phyloP scores from a whole-genome alignment of 2,888 invertebrate species.

The Hylaea fasciaria region DNA sequence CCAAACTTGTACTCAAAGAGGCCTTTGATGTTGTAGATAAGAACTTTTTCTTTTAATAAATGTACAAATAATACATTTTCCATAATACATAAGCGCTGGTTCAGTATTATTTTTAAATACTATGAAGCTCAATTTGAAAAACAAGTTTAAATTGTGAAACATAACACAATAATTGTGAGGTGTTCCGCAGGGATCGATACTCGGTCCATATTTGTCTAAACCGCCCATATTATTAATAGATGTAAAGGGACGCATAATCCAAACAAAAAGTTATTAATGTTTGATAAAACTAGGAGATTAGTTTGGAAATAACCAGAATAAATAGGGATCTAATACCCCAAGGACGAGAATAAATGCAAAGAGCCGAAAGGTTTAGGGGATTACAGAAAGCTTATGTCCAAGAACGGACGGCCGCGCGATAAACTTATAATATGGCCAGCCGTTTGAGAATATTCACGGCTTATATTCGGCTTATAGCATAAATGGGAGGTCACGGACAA shows the following conservation, averaged over 20 bases:
- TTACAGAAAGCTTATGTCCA: slow-evolving; percentile 47
- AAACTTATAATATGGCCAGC: slow-evolving; percentile 46
- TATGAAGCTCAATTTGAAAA: not conserved
- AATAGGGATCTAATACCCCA: slow-evolving; percentile 32
- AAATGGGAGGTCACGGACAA: slow-evolving; percentile 34
- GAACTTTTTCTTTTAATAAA: slow-evolving; percentile 1
- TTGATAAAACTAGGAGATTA: slow-evolving; percentile 27
- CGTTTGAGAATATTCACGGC: slow-evolving; percentile 41
- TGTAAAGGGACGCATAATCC: not conserved
- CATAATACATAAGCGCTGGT: not conserved
- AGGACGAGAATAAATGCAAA: slow-evolving; percentile 44
- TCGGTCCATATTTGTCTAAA: slow-evolving; percentile 3
- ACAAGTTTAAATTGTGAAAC: not conserved
- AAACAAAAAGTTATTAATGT: slow-evolving; percentile 26
- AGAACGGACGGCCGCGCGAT: slow-evolving; percentile 41
- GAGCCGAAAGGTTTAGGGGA: slow-evolving; percentile 45
- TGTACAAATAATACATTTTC: not conserved
- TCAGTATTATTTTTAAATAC: no score
- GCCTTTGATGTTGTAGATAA: slow-evolving; percentile 25
- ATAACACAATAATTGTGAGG: not conserved
- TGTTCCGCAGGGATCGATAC: slow-evolving; percentile 2
- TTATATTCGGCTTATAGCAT: slow-evolving; percentile 35
- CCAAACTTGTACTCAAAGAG: slow-evolving; percentile 42
- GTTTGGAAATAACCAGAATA: slow-evolving; percentile 30
- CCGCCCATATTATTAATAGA: not conserved